Base-by-base conservation (phyloP, 2,113 vertebrate species). In the Cnemophilus loriae region DNA sequence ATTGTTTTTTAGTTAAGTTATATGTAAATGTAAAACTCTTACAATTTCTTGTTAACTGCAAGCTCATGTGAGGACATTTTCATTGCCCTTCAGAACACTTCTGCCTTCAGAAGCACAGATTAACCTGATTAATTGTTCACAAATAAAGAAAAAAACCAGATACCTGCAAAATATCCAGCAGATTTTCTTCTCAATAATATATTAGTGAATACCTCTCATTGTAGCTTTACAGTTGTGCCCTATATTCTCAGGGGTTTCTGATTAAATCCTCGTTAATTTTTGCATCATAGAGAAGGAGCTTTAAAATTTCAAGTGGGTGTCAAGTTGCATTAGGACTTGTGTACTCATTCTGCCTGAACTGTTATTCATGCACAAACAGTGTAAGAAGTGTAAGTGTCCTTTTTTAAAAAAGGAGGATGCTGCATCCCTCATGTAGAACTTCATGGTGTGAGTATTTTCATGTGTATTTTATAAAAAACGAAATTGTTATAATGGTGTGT, bases 181-280 rank as follows among this genome's bases (percentile, higher is more conserved):
- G 26, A 87, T 92, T 84, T 95, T 79, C 44, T 86, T 81, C 35
- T 91, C 61, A 49, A 22, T 64, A 81, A 42, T 22, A 14, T 30
- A 46, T 60, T 61, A 53, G n/a, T 47, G 35, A 91, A 73, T 44
- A 44, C 16, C 16, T 86, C 81, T 86, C 27, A 88, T 79, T 84
- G 33, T 56, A 74, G 55, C 75, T 93, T 84, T 85, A 77, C 27
- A n/a, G 42, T 70, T 70, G 14, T 87, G 75, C 47, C 39, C 42
- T 17, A 14, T 73, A 37, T 55, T 69, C 74, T 56, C 42, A 44
- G 70, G n/a, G 87, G 47, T 50, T 74, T 64, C 57, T 86, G 46
- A 86, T 65, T 88, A 78, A 93, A 71, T 89, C 67, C 73, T 81
- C 63, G 71, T 93, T 91, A 93, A 55, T 78, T 89, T 92, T 23